phyloP scores from a whole-genome alignment of 2,797 vertebrate species.

The Mormyrops attenuatus region DNA sequence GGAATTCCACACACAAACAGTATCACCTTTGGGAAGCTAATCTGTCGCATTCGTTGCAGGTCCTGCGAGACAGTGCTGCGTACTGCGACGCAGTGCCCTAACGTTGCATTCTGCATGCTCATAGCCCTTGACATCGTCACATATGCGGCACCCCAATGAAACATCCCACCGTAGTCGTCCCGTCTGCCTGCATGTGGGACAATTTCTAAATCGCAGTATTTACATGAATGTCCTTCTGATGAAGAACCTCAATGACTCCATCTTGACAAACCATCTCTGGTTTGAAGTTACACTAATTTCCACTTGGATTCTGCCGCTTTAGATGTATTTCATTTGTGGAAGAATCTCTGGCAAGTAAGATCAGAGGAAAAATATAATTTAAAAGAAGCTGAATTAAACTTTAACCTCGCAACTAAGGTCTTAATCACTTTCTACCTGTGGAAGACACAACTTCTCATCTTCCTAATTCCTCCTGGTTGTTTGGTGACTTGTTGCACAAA shows the following conservation, averaged over 20 bases:
- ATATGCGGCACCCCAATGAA: background rate
- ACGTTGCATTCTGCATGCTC: background rate
- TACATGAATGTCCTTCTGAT: background rate
- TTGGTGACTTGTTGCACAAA: background rate
- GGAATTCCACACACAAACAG: background rate
- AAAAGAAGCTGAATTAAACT: background rate
- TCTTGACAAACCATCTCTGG: background rate
- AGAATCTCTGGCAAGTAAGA: background rate
- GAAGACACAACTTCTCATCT: background rate
- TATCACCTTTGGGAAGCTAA: background rate
- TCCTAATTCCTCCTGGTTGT: background rate
- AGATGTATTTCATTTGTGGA: background rate
- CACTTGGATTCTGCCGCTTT: background rate
- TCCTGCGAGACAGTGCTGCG: background rate
- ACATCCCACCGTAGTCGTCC: background rate
- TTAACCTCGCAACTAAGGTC: background rate
- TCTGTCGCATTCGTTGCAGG: background rate
- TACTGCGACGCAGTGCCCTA: background rate
- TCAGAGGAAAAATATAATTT: background rate
- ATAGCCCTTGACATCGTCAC: conserved; percentile 15
- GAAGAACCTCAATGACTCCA: background rate
- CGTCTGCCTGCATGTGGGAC: background rate
- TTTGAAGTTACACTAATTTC: background rate
- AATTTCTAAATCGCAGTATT: background rate
- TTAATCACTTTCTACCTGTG: background rate